Evolutionary conservation across 1,140 invertebrate genomes (phyloP).

Genomic region (Steinernema feltiae): DNA sequence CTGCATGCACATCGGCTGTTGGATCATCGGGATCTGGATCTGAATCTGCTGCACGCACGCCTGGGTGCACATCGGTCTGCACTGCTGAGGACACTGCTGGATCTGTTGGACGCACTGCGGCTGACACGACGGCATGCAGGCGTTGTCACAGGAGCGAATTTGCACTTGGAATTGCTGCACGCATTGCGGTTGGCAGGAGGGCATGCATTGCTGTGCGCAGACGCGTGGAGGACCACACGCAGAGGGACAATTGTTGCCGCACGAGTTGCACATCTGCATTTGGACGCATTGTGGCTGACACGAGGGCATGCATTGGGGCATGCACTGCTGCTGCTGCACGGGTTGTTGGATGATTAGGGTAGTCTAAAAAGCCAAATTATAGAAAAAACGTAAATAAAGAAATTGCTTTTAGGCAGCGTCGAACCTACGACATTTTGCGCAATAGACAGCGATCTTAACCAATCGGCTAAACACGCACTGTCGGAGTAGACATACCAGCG

Average conservation of each 20-base stretch:
- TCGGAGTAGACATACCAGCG: no score
- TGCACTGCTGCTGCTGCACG: conserved; percentile 17
- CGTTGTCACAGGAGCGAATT: background rate
- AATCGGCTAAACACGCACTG: no score
- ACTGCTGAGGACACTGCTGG: conserved; percentile 20
- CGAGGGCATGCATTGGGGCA: conserved; percentile 23
- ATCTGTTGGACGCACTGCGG: conserved; percentile 14
- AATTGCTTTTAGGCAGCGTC: no score
- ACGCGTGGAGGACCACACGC: background rate
- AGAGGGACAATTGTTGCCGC: background rate
- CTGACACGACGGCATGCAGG: conserved; percentile 19
- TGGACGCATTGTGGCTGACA: conserved; percentile 24
- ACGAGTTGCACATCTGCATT: background rate
- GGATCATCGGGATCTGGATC: conserved; percentile 21
- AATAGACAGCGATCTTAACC: no score
- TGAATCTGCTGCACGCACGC: conserved; percentile 19
- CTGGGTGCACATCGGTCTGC: conserved; percentile 17
- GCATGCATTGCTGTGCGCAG: background rate
- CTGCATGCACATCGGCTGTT: no score
- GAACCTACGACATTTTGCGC: no score
- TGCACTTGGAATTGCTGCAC: conserved; percentile 5
- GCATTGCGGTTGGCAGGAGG: background rate
- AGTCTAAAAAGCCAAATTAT: background rate
- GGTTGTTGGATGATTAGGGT: background rate
- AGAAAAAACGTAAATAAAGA: background rate